phyloP scores from a whole-genome alignment of 2,888 invertebrate species.

The Orthosia gothica region DNA sequence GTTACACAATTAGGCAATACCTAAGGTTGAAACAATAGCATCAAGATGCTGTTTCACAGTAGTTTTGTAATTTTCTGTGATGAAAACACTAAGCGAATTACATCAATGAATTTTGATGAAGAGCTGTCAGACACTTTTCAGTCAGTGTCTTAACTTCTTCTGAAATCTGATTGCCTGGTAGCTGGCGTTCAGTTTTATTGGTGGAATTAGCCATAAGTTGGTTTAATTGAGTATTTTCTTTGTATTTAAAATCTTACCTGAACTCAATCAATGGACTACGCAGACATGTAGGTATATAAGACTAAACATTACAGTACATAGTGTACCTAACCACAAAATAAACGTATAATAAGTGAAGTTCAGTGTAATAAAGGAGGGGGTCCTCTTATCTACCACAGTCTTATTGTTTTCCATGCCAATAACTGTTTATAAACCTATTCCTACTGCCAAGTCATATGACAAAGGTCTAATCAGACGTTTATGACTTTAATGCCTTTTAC shows the following conservation, averaged over 20 bases:
- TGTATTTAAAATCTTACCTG: no score
- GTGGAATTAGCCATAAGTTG: neutral
- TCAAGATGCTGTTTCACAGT: neutral
- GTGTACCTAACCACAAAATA: neutral
- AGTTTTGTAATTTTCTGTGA: slow-evolving; percentile 15
- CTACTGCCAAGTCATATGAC: neutral
- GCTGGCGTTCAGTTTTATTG: neutral
- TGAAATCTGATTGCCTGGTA: no score
- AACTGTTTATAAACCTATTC: neutral
- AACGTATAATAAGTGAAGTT: neutral
- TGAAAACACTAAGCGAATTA: neutral
- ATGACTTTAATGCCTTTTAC: neutral
- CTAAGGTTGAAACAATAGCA: slow-evolving; percentile 22
- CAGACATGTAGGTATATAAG: neutral
- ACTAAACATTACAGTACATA: neutral
- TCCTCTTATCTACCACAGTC: neutral
- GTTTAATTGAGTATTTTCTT: no score
- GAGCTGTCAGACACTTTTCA: neutral
- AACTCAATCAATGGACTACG: neutral
- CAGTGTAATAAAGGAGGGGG: neutral
- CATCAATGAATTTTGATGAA: neutral
- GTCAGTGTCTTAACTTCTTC: no score
- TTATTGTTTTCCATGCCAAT: slow-evolving; percentile 1
- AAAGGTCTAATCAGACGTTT: neutral
- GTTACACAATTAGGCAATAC: slow-evolving; percentile 4